Percentiles rank a stretch among this genome's conserved stretches.
phyloP scores from a whole-genome alignment of 2,888 invertebrate genomes.

The Agonopterix subpropinquella region DNA sequence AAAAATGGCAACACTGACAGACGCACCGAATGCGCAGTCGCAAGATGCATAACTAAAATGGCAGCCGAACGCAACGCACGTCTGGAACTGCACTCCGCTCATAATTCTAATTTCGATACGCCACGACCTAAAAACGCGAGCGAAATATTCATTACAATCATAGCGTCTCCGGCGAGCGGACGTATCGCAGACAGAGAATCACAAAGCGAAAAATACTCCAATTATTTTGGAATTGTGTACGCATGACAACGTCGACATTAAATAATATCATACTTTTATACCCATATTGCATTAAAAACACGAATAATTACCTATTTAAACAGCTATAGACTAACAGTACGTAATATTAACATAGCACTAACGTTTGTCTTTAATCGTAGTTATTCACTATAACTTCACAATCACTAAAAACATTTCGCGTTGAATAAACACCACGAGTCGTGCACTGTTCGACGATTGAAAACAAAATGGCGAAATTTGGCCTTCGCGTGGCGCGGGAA shows the following conservation, averaged over 20 bases:
- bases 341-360: background rate
- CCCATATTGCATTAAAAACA: too few relatives aligned
- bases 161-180: too few relatives aligned
- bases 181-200: too few relatives aligned
- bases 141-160: too few relatives aligned
- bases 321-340: background rate
- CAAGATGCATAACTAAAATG: conserved; percentile 1
- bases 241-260: too few relatives aligned
- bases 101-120: too few relatives aligned
- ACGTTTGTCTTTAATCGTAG: background rate
- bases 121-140: too few relatives aligned
- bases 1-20: background rate
- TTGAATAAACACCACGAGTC: conserved; percentile 14
- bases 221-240: too few relatives aligned
- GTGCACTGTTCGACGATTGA: conserved; percentile 24
- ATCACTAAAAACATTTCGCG: conserved; percentile 15
- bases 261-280: too few relatives aligned
- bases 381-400: conserved; percentile 2
- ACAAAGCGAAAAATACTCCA: too few relatives aligned
- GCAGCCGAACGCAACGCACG: background rate
- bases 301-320: conserved; percentile 3
- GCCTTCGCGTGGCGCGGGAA: conserved; percentile 16
- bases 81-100: background rate
- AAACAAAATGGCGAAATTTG: conserved; percentile 36
- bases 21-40: background rate